Evolutionary conservation across 2,797 vertebrate genomes (phyloP).

Genomic region (Hemitrygon akajei): DNA sequence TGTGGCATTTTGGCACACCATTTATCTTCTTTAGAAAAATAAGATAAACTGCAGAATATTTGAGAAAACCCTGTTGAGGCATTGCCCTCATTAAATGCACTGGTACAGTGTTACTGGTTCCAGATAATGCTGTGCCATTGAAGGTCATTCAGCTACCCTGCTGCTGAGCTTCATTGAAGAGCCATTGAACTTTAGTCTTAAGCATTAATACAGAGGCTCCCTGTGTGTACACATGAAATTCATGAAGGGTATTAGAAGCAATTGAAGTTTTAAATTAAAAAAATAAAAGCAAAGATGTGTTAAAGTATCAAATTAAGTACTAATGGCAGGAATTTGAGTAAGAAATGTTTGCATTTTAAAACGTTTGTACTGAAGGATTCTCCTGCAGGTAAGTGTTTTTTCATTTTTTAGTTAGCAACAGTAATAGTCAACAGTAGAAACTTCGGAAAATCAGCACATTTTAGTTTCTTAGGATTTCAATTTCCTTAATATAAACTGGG

Average conservation of each 20-base stretch:
- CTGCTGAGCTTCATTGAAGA: slow-evolving; percentile 39
- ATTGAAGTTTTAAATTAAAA: slow-evolving; percentile 41
- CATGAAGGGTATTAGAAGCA: slow-evolving; percentile 41
- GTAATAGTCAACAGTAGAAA: not conserved
- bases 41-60: not conserved
- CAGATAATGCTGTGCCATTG: slow-evolving; percentile 39
- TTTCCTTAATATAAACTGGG: too few species aligned
- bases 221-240: not conserved
- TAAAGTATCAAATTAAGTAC: not conserved
- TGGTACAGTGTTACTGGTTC: not conserved
- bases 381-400: not conserved
- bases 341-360: slow-evolving; percentile 20
- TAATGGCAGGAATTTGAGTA: slow-evolving; percentile 14
- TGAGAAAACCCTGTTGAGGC: slow-evolving; percentile 25
- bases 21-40: not conserved
- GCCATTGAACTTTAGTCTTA: slow-evolving; percentile 39
- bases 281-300: slow-evolving; percentile 41
- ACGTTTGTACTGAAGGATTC: not conserved
- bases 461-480: not conserved
- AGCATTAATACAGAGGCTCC: slow-evolving; percentile 37
- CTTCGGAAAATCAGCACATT: not conserved
- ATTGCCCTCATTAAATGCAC: slow-evolving; percentile 40
- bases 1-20: not conserved
- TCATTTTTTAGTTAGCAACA: not conserved
- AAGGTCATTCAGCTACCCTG: slow-evolving; percentile 39